Percentiles rank a stretch among this genome's conserved stretches.
These are phyloP conservation scores for Cardiocondyla obscurior DNA, from an alignment of 1,140 invertebrate species.

Conservation along the genomic window DNA sequence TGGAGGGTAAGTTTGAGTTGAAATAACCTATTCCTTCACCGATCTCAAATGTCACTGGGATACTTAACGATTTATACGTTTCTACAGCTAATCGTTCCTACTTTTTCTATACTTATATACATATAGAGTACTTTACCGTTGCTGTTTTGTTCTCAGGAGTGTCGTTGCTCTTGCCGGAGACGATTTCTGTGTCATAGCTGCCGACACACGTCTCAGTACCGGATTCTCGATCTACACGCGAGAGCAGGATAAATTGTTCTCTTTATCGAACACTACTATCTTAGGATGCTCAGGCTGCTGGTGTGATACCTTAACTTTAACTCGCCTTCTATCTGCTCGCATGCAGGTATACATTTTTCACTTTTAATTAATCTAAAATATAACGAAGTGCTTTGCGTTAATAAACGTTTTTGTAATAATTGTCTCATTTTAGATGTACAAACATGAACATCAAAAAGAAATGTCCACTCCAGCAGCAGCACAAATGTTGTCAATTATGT, in stretches of 20 bases:
- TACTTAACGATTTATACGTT: background rate
- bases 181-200: constrained; percentile 86
- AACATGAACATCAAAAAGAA: constrained; percentile 96
- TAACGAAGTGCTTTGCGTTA: too few species aligned
- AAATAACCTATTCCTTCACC: constrained; percentile 53
- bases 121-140: background rate
- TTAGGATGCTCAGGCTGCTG: constrained; percentile 97
- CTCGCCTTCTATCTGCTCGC: constrained; percentile 92
- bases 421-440: constrained; percentile 91
- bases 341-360: constrained; percentile 87
- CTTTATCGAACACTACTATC: constrained; percentile 92
- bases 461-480: constrained; percentile 97
- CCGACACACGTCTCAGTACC: constrained; percentile 96
- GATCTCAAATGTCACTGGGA: background rate
- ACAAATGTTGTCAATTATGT: constrained; percentile 97
- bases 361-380: constrained; percentile 1
- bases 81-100: background rate
- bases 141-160: constrained; percentile 85
- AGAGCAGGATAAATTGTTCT: constrained; percentile 93
- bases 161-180: constrained; percentile 97
- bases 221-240: constrained; percentile 96
- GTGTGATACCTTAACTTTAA: constrained; percentile 98
- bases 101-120: background rate
- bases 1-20: constrained; percentile 86
- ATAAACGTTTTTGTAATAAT: constrained; percentile 11